Evolutionary conservation across 2,113 vertebrate genomes (phyloP), one percentile per base, ranked within the genome.

Genomic region (Petaurus breviceps): DNA sequence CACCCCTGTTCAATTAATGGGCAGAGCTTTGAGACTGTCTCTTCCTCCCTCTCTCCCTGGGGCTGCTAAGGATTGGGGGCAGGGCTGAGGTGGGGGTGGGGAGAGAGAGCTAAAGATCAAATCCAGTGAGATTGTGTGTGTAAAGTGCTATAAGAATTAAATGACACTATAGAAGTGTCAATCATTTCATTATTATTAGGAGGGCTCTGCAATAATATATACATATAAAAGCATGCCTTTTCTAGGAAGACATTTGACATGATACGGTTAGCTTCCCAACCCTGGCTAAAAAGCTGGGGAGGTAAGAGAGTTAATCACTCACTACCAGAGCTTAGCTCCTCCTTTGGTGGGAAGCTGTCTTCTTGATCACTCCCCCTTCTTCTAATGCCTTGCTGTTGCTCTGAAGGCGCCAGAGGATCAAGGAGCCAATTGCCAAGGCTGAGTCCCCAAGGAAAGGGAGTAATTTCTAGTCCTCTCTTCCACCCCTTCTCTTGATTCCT

Each of bases 401-500:
- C 68, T 84, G 68, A 84, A 84, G 68, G n/a, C 68, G n/a, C 68
- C 68, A 84, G 68, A 43, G 16, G 68, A 84, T 43, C 37, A 43
- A 19, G 37, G 68, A 84, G n/a, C 16, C n/a, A 84, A n/a, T 23
- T 84, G 68, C 68, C 68, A 84, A 84, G 68, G 68, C 68, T 43
- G 16, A 84, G 19, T 84, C 68, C n/a, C 68, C n/a, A 84, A 43
- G 68, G 68, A 84, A 43, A 43, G 16, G n/a, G 68, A n/a, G 26
- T n/a, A 23, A 84, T 84, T 84, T 84, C 68, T 84, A 19, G 68
- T 84, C 57, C 90, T 95, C 93, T n/a, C 94, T 51, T 55, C 53
- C 93, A 95, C 93, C n/a, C 0, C 95, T 97, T 26, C 93, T 93
- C 93, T 97, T 96, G 97, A 93, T 97, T 97, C 93, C 68, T 50